Conservation (phyloP, 2,888 invertebrate genomes). For the Orthosia gracilis region DNA sequence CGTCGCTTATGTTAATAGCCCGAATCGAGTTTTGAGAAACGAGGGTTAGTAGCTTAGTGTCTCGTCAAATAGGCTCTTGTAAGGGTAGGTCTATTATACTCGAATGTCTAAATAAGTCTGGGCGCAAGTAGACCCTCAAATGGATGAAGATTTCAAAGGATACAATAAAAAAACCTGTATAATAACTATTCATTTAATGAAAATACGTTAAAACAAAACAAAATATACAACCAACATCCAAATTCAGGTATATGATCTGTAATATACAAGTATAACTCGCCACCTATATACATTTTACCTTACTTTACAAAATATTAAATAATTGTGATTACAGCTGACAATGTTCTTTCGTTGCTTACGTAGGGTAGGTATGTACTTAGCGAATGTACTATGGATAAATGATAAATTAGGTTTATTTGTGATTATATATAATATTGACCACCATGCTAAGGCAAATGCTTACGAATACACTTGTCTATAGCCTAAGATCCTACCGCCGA, state of each 20-base stretch:
- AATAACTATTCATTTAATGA: constrained; percentile 53
- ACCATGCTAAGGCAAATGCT: too few relatives aligned
- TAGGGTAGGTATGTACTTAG: constrained; percentile 12
- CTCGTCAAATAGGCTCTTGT: too few relatives aligned
- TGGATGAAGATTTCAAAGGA: too few relatives aligned
- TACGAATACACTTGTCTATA: too few relatives aligned
- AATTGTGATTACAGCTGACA: constrained; percentile 35
- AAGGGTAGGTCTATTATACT: too few relatives aligned
- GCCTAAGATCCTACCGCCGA: too few relatives aligned
- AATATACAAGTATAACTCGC: constrained; percentile 42
- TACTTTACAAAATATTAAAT: constrained; percentile 14
- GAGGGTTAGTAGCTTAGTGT: too few relatives aligned
- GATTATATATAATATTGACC: too few relatives aligned
- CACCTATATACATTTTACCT: constrained; percentile 30
- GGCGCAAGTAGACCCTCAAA: too few relatives aligned
- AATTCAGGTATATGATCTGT: constrained; percentile 47
- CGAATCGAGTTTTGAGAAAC: too few relatives aligned
- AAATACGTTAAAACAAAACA: constrained; percentile 45
- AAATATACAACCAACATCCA: constrained; percentile 58
- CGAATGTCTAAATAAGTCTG: too few relatives aligned
- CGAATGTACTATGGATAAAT: constrained; percentile 9
- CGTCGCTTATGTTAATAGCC: too few relatives aligned
- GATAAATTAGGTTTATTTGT: neutral
- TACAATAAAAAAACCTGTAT: neutral
- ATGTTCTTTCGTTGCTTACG: constrained; percentile 13